Conservation (phyloP, 1,140 invertebrate genomes). For the Ceratina calcarata region DNA sequence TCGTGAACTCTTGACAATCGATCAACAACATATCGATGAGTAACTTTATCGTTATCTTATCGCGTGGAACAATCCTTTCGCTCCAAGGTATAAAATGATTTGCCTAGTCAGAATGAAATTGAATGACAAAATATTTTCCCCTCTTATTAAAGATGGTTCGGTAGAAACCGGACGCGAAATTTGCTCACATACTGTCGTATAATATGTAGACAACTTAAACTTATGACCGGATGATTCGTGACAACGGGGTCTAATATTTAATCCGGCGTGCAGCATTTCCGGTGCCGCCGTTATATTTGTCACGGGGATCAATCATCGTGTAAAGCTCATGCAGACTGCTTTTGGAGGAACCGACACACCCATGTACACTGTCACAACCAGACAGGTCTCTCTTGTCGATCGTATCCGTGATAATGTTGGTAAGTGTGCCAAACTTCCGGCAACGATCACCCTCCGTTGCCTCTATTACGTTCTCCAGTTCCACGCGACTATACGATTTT, state of each 20-base stretch:
- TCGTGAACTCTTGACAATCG: neutral
- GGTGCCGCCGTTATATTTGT: neutral
- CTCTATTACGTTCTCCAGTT: slow-evolving; percentile 44
- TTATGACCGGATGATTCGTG: slow-evolving; percentile 6
- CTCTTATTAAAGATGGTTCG: neutral
- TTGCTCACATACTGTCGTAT: neutral
- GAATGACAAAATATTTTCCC: too few species aligned
- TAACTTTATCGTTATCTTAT: slow-evolving; percentile 7
- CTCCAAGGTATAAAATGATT: too few species aligned
- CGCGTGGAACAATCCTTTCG: too few species aligned
- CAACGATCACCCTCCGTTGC: slow-evolving; percentile 42
- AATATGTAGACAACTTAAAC: neutral
- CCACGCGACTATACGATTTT: slow-evolving; percentile 7
- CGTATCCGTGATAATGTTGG: slow-evolving; percentile 36
- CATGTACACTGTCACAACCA: slow-evolving; percentile 38
- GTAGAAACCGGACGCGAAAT: neutral
- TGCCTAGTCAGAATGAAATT: neutral
- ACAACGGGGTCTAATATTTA: neutral
- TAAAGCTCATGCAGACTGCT: slow-evolving; percentile 6
- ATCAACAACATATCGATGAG: neutral
- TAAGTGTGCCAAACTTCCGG: slow-evolving; percentile 63
- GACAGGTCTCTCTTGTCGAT: slow-evolving; percentile 40
- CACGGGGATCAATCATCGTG: neutral
- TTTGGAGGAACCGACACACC: slow-evolving; percentile 56
- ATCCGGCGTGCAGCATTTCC: neutral